Percentiles rank a stretch among this genome's conserved stretches.
Conservation (phyloP, 2,888 invertebrate genomes). For the Ischnus inquisitorius region DNA sequence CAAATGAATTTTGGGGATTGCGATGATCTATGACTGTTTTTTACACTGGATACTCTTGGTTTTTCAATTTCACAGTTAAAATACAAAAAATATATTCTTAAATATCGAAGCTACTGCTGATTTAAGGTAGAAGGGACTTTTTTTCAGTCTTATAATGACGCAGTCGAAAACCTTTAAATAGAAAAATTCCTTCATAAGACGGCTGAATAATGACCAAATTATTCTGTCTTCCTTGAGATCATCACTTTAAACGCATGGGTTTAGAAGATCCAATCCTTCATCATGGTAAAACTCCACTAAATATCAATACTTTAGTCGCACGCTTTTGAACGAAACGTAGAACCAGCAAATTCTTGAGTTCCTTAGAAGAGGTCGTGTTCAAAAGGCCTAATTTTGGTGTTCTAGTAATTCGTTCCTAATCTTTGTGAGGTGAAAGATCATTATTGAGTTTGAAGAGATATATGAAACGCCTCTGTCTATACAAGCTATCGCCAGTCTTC, state of each 20-base stretch:
- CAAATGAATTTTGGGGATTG: constrained; percentile 4
- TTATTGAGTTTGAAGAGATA: background rate
- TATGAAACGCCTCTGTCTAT: background rate
- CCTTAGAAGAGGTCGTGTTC: too few relatives aligned
- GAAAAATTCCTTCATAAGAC: background rate
- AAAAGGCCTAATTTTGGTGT: too few relatives aligned
- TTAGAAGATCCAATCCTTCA: too few relatives aligned
- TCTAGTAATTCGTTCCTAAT: too few relatives aligned
- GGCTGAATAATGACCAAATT: background rate
- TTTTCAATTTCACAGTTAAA: background rate
- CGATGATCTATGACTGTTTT: background rate
- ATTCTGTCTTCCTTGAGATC: background rate
- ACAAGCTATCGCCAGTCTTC: background rate
- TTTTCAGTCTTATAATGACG: background rate
- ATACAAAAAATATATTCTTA: background rate
- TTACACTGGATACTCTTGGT: background rate
- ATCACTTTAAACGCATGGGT: background rate
- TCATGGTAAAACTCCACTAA: too few relatives aligned
- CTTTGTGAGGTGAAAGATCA: background rate
- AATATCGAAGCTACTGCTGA: too few relatives aligned
- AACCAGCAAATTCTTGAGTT: too few relatives aligned
- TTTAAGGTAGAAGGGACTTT: background rate
- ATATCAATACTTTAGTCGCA: too few relatives aligned
- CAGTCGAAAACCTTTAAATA: background rate
- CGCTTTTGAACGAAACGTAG: too few relatives aligned